Conservation (phyloP, 2,888 invertebrate genomes). For the Lapara coniferarum region DNA sequence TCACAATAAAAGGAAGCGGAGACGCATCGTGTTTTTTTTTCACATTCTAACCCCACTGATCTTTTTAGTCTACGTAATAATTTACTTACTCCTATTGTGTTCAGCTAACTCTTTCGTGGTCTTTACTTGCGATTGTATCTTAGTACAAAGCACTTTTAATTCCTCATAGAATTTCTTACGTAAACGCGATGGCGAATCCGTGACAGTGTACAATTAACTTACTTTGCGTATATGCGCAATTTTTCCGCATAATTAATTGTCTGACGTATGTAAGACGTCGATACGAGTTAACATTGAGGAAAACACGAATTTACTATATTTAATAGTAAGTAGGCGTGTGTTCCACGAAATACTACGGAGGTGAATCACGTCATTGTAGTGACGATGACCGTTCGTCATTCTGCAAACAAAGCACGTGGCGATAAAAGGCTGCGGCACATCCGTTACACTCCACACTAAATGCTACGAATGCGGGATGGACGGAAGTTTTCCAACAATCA, state of each 20-base stretch:
- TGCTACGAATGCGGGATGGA: constrained; percentile 59
- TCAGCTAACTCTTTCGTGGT: background rate
- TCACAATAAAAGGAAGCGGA: too few species aligned
- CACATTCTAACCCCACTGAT: too few species aligned
- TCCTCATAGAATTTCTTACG: constrained; percentile 38
- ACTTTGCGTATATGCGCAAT: constrained; percentile 62
- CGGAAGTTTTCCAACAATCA: constrained; percentile 69
- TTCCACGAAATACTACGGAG: constrained; percentile 52
- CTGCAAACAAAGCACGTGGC: constrained; percentile 63
- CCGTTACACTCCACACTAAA: constrained; percentile 63
- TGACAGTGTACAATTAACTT: constrained; percentile 56
- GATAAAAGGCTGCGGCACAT: constrained; percentile 63
- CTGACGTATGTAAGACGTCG: constrained; percentile 37
- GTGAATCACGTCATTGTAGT: constrained; percentile 51
- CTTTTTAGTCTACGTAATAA: constrained; percentile 34
- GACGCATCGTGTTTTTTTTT: too few species aligned
- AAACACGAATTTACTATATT: constrained; percentile 28
- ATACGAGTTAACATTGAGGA: constrained; percentile 31
- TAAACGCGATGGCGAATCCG: constrained; percentile 46
- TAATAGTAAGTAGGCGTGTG: constrained; percentile 36
- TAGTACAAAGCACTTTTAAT: constrained; percentile 25
- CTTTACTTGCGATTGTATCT: background rate
- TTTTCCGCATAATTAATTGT: constrained; percentile 55
- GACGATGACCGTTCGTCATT: constrained; percentile 46
- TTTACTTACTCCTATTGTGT: background rate